These are phyloP conservation scores for Lytechinus pictus DNA, from an alignment of 35 echinoderm and acorn worm genomes.

Conservation along the genomic window DNA sequence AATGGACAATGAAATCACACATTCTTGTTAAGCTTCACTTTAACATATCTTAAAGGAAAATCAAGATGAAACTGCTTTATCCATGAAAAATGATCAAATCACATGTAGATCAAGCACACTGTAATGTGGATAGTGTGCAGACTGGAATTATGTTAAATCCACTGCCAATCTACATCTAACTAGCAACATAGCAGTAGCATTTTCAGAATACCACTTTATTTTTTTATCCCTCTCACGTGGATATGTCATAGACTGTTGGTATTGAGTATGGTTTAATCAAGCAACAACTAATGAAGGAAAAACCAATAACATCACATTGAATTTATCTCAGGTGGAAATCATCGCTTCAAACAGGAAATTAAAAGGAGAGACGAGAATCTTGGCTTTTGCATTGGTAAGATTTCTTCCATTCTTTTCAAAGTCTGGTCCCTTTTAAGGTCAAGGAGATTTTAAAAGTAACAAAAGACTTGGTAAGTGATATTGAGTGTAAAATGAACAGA, in stretches of 20 bases:
- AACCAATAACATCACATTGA: neutral
- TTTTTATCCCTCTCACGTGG: no score
- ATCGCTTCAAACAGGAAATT: neutral
- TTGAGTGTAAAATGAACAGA: neutral
- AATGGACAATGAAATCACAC: no score
- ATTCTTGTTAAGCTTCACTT: no score
- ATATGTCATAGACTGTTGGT: neutral
- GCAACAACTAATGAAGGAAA: neutral
- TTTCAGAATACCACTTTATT: no score
- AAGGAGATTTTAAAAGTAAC: neutral
- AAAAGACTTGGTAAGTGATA: neutral
- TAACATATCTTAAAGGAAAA: no score
- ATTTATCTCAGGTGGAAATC: neutral
- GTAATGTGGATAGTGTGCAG: no score
- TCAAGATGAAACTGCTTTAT: no score
- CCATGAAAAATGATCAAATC: no score
- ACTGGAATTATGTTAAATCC: no score
- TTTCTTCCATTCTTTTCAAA: neutral
- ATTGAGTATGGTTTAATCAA: neutral
- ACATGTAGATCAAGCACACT: no score
- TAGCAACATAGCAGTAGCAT: no score
- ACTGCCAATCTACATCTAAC: no score
- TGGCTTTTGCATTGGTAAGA: neutral
- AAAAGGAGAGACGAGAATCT: neutral
- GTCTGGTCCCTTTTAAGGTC: neutral